phyloP scores from a whole-genome alignment of 2,888 invertebrate genomes.

The Pterostichus niger region DNA sequence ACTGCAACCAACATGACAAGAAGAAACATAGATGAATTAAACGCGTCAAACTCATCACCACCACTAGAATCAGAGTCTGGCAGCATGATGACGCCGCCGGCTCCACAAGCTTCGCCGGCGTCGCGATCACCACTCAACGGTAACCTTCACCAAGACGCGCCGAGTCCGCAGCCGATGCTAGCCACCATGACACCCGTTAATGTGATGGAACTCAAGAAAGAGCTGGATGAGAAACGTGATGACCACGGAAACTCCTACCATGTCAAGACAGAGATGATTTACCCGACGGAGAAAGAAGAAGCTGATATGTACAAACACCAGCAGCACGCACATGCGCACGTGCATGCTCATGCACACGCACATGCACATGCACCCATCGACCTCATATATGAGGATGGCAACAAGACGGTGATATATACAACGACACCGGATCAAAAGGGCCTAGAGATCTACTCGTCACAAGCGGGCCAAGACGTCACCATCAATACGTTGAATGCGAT shows the following conservation, averaged over 20 bases:
- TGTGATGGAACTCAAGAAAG: conserved; percentile 86
- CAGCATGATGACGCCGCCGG: conserved; percentile 77
- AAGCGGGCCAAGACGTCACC: conserved; percentile 77
- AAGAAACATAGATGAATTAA: conserved; percentile 74
- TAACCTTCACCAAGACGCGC: conserved; percentile 77
- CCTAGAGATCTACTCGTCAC: conserved; percentile 88
- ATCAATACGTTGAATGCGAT: conserved; percentile 76
- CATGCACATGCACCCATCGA: conserved; percentile 85
- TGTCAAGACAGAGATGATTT: conserved; percentile 79
- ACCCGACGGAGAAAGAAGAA: conserved; percentile 77
- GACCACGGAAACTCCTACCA: conserved; percentile 82
- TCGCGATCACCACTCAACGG: conserved; percentile 74
- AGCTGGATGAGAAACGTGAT: conserved; percentile 82
- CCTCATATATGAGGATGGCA: conserved; percentile 90
- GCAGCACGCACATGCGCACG: not conserved
- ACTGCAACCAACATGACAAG: conserved; percentile 73
- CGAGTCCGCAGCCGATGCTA: conserved; percentile 86
- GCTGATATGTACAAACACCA: conserved; percentile 72
- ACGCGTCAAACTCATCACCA: conserved; percentile 73
- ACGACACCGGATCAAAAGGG: conserved; percentile 89
- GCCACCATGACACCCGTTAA: conserved; percentile 94
- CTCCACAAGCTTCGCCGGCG: conserved; percentile 79
- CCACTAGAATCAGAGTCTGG: conserved; percentile 72
- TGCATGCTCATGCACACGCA: conserved; percentile 80
- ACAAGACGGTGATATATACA: conserved; percentile 91